Conservation (phyloP, 1,140 invertebrate species). For the Subanguina moxae region DNA sequence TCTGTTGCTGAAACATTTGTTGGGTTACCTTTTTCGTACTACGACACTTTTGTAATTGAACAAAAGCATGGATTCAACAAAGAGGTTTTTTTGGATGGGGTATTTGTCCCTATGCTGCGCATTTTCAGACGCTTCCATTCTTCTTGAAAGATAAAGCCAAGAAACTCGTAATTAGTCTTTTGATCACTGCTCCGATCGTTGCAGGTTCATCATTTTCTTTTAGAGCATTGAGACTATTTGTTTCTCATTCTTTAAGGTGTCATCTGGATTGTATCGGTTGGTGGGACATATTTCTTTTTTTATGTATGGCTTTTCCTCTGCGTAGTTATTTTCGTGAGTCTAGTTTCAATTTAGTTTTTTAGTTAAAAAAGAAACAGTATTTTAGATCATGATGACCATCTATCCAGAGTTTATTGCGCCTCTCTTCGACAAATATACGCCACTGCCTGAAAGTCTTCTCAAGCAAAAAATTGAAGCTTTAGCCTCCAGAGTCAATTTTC, state of each 20-base stretch:
- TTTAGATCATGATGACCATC: slow-evolving; percentile 76
- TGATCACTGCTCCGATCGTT: slow-evolving; percentile 75
- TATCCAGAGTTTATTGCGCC: slow-evolving; percentile 96
- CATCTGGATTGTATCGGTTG: slow-evolving; percentile 79
- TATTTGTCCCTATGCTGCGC: no score
- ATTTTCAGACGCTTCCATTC: slow-evolving; percentile 75
- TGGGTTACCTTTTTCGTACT: slow-evolving; percentile 69
- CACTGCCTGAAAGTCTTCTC: slow-evolving; percentile 83
- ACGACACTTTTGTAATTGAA: slow-evolving; percentile 89
- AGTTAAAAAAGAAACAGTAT: neutral
- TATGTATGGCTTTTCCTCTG: slow-evolving; percentile 88
- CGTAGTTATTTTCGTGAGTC: slow-evolving; percentile 64
- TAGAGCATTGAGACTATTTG: no score
- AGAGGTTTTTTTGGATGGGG: no score
- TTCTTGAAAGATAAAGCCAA: slow-evolving; percentile 91
- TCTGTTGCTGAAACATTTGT: slow-evolving; percentile 40
- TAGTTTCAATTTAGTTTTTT: no score
- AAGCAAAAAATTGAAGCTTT: slow-evolving; percentile 80
- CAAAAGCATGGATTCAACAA: slow-evolving; percentile 97
- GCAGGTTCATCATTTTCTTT: slow-evolving; percentile 59
- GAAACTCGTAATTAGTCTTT: slow-evolving; percentile 74
- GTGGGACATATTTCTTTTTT: slow-evolving; percentile 81
- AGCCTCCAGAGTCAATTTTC: slow-evolving; percentile 81
- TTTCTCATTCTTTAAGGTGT: slow-evolving; percentile 62
- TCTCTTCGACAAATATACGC: slow-evolving; percentile 96